These are phyloP conservation scores for Hucho hucho DNA, from an alignment of 2,113 vertebrate genomes.

Conservation along the genomic window DNA sequence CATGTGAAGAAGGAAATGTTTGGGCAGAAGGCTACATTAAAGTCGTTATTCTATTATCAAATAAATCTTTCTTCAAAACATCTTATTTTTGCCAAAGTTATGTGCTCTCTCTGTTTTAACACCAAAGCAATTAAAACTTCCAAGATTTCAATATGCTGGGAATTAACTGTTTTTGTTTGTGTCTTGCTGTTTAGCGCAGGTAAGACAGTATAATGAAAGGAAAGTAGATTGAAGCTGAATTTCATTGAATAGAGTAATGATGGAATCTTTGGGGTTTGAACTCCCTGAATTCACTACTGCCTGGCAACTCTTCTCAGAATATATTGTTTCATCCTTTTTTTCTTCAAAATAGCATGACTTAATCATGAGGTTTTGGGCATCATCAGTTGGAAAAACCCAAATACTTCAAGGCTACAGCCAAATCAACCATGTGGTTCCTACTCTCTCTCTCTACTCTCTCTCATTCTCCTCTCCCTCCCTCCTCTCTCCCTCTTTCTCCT, in stretches of 20 bases:
- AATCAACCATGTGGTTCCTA: not conserved
- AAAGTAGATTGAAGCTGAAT: not conserved
- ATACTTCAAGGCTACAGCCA: not conserved
- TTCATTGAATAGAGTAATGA: not conserved
- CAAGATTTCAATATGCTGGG: not conserved
- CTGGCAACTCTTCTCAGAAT: constrained; percentile 5
- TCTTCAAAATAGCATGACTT: constrained; percentile 15
- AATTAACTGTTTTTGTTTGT: not conserved
- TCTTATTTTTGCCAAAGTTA: not conserved
- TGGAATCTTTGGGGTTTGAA: not conserved
- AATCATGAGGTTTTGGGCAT: constrained; percentile 21
- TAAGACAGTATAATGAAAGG: not conserved
- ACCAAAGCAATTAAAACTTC: not conserved
- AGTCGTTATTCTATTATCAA: not conserved
- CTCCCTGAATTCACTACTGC: constrained; percentile 3
- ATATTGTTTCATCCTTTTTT: constrained; percentile 6
- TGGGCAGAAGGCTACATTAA: not conserved
- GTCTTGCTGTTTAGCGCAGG: not conserved
- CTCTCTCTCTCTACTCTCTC: not conserved
- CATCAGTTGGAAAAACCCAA: constrained; percentile 30
- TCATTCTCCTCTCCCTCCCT: too few relatives aligned
- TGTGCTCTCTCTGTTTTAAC: not conserved
- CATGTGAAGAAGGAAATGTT: not conserved
- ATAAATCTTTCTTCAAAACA: not conserved
- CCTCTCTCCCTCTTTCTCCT: not conserved